Evolutionary conservation across 2,888 invertebrate species (phyloP).

Genomic region (Drosophila atripex): DNA sequence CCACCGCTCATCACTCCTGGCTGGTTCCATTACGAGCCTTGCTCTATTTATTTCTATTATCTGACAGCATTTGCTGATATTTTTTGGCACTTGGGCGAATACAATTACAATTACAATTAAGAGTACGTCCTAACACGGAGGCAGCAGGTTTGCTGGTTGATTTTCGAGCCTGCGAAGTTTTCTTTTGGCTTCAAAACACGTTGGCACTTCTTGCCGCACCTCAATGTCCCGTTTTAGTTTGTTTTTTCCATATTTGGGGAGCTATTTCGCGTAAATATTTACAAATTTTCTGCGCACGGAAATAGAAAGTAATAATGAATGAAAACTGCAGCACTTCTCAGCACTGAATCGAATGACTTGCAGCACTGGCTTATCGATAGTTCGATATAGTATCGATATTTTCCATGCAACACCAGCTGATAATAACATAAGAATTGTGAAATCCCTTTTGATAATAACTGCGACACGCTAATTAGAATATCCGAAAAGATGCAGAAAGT

Average conservation of each 20-base stretch:
- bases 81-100: slow-evolving; percentile 69
- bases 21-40: neutral
- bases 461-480: slow-evolving; percentile 21
- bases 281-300: slow-evolving; percentile 56
- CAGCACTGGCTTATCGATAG: neutral
- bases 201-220: slow-evolving; percentile 1
- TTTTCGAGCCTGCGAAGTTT: slow-evolving; percentile 24
- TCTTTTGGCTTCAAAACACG: slow-evolving; percentile 19
- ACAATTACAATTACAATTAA: slow-evolving; percentile 31
- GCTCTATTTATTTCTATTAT: slow-evolving; percentile 15
- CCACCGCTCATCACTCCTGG: slow-evolving; percentile 19
- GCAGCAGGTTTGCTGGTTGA: slow-evolving; percentile 33
- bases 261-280: slow-evolving; percentile 64
- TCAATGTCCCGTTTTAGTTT: slow-evolving; percentile 43
- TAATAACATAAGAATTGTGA: slow-evolving; percentile 36
- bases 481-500: slow-evolving; percentile 56
- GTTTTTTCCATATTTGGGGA: slow-evolving; percentile 36
- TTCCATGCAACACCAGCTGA: slow-evolving; percentile 9
- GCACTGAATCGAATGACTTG: neutral
- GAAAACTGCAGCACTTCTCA: neutral
- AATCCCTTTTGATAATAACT: slow-evolving; percentile 35
- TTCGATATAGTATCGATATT: neutral
- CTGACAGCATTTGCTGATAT: slow-evolving; percentile 25
- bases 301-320: slow-evolving; percentile 66
- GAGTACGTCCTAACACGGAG: slow-evolving; percentile 15